Evolutionary conservation across 2,113 vertebrate species (phyloP).

Genomic region (Emberiza fucata): DNA sequence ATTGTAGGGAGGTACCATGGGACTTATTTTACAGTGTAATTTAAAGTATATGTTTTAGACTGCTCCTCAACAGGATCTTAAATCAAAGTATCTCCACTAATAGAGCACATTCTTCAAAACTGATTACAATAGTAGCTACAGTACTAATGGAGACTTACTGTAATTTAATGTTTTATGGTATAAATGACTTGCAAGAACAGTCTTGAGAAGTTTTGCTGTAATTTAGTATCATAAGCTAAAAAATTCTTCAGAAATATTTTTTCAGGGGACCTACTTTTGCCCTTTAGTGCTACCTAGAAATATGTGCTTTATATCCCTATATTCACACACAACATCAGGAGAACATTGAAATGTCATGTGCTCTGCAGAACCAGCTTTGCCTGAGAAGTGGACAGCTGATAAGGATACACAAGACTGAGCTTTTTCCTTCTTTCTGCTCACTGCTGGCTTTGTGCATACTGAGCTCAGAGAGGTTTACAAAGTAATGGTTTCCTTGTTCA

Average conservation of each 20-base stretch:
- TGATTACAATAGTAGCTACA: conserved; percentile 18
- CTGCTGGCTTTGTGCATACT: neutral
- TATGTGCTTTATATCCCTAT: neutral
- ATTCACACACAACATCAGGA: neutral
- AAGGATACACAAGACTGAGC: neutral
- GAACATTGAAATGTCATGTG: neutral
- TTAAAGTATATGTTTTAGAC: neutral
- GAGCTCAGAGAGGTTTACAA: neutral
- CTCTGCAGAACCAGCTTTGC: neutral
- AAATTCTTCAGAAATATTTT: neutral
- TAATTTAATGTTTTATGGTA: neutral
- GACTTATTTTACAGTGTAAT: neutral
- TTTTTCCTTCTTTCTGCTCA: neutral
- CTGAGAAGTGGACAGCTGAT: rapidly evolving
- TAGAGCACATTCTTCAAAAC: conserved; percentile 24
- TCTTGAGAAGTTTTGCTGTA: neutral
- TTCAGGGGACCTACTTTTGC: neutral
- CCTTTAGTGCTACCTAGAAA: neutral
- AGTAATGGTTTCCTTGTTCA: neutral
- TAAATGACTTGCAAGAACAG: neutral
- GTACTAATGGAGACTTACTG: neutral
- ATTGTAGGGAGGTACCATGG: neutral
- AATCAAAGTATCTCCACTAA: conserved; percentile 48
- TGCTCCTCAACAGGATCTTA: conserved; percentile 1
- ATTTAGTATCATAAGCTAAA: neutral